These are phyloP conservation scores for Calyptommatus sinebrachiatus DNA, from an alignment of 2,113 vertebrate genomes.

Conservation along the genomic window DNA sequence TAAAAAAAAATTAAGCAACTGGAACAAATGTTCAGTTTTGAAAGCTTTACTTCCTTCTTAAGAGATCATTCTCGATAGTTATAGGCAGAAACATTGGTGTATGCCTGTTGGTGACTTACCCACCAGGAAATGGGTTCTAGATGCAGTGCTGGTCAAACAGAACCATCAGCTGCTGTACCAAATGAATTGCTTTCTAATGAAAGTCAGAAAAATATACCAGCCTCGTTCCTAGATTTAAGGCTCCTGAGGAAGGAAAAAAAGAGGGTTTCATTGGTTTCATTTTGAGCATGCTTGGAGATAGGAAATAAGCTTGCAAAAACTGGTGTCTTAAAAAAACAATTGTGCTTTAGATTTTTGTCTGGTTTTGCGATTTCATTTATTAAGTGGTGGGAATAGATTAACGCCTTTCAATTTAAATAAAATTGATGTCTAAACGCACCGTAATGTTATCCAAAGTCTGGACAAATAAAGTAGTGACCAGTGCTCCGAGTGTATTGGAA, in stretches of 20 bases:
- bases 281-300: no score
- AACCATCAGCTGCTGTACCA: not conserved
- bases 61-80: not conserved
- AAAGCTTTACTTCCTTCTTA: not conserved
- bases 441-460: no score
- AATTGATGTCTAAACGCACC: no score
- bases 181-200: not conserved
- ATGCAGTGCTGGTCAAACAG: not conserved
- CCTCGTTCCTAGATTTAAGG: not conserved
- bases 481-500: no score
- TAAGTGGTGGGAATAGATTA: no score
- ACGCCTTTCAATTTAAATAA: no score
- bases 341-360: no score
- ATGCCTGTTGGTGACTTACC: not conserved
- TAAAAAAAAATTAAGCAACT: no score
- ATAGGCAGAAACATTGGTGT: not conserved
- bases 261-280: not conserved
- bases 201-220: not conserved
- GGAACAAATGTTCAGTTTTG: not conserved
- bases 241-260: not conserved
- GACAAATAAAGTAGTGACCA: no score
- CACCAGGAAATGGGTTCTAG: not conserved
- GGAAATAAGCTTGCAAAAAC: no score
- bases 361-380: no score
- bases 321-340: no score